phyloP scores from a whole-genome alignment of 2,888 invertebrate genomes.

The Octonoba sinensis region DNA sequence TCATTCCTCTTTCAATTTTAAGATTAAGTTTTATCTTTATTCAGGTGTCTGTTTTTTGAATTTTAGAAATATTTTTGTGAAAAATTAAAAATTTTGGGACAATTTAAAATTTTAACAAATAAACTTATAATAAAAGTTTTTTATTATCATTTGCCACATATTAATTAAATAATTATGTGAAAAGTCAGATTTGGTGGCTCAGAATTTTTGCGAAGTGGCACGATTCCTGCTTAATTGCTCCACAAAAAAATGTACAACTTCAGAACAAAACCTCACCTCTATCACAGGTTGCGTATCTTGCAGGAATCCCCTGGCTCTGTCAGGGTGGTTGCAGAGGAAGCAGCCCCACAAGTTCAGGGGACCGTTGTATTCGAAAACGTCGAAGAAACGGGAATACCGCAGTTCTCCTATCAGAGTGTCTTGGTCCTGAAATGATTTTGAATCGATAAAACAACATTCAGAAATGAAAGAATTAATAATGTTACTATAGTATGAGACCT shows the following conservation, averaged over 20 bases:
- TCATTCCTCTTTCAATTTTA: too few species aligned
- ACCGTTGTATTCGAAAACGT: slow-evolving; percentile 87
- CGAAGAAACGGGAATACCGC: slow-evolving; percentile 88
- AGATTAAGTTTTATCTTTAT: too few species aligned
- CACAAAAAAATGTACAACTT: slow-evolving; percentile 24
- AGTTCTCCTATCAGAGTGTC: slow-evolving; percentile 88
- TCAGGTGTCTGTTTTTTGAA: too few species aligned
- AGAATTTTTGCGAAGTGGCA: neutral
- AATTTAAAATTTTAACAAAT: too few species aligned
- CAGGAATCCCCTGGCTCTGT: slow-evolving; percentile 86
- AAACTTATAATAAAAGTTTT: too few species aligned
- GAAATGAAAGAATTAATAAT: too few species aligned
- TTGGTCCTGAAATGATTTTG: slow-evolving; percentile 78
- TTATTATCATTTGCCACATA: too few species aligned
- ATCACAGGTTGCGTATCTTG: slow-evolving; percentile 85
- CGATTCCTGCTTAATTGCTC: too few species aligned
- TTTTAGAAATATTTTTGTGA: too few species aligned
- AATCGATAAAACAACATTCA: slow-evolving; percentile 1
- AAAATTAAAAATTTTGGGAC: too few species aligned
- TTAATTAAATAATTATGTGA: neutral
- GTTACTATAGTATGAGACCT: too few species aligned
- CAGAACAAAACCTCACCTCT: slow-evolving; percentile 73
- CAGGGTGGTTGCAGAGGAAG: slow-evolving; percentile 93
- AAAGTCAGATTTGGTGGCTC: too few species aligned
- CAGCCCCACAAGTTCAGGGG: slow-evolving; percentile 84